Conservation (phyloP, 2,113 vertebrate species). For the Myotis yumanensis region DNA sequence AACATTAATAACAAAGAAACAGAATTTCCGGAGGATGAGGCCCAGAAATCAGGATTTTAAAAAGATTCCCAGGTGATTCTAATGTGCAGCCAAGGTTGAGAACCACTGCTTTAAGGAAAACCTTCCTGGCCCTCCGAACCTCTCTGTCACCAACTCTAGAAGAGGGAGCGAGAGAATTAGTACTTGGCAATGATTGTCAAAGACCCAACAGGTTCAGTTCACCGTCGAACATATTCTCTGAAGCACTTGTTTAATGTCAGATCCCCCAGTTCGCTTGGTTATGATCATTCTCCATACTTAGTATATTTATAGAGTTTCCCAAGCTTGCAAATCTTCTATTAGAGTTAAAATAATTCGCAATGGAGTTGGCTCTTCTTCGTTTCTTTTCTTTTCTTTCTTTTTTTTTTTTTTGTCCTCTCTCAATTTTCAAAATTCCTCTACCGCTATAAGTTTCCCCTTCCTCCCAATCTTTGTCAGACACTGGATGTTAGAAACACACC, state of each 20-base stretch:
- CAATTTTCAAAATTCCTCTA: conserved; percentile 7
- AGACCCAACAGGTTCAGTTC: neutral
- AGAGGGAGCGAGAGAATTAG: neutral
- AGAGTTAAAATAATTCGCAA: neutral
- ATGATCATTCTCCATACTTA: neutral
- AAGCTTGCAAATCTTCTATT: neutral
- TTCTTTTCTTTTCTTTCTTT: neutral
- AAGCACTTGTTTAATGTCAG: neutral
- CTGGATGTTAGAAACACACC: neutral
- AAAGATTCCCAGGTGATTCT: no score
- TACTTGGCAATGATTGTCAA: neutral
- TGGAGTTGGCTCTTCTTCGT: neutral
- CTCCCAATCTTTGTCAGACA: neutral
- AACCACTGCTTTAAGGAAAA: neutral
- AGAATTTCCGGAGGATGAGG: no score
- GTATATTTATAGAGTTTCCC: neutral
- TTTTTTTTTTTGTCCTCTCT: neutral
- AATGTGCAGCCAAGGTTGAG: no score
- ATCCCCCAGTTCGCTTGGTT: neutral
- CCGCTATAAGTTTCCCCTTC: neutral
- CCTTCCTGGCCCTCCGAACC: neutral
- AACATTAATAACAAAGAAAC: no score
- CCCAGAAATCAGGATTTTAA: no score
- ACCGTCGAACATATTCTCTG: neutral
- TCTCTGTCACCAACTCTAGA: neutral